Percentiles rank a stretch among this genome's conserved stretches.
These are phyloP conservation scores for Trinorchestia longiramus DNA, from an alignment of 1,140 invertebrate genomes.

Conservation along the genomic window DNA sequence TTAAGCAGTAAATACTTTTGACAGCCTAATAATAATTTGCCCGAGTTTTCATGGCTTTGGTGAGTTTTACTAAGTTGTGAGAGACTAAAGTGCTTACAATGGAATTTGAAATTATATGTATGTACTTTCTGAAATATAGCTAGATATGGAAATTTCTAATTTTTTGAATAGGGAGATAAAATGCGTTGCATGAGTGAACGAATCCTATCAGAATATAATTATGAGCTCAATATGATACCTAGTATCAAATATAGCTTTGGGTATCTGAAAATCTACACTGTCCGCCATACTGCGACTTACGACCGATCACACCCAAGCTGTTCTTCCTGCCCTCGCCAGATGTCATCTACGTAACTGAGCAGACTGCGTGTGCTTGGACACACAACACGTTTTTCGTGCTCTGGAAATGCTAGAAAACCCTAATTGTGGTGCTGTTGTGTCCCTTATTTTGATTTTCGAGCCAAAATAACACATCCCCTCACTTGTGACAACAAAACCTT, in stretches of 20 bases:
- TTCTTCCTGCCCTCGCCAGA: background rate
- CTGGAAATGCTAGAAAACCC: background rate
- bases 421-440: background rate
- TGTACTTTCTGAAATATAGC: background rate
- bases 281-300: background rate
- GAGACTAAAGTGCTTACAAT: too few relatives aligned
- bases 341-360: background rate
- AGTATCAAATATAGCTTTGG: background rate
- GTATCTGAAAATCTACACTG: background rate
- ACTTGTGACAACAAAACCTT: background rate
- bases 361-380: too few relatives aligned
- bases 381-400: background rate
- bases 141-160: background rate
- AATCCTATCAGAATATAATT: background rate
- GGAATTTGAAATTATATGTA: too few relatives aligned
- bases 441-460: background rate
- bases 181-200: background rate
- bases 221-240: background rate
- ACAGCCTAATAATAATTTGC: too few relatives aligned
- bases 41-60: too few relatives aligned
- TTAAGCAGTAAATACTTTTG: too few relatives aligned
- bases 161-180: background rate
- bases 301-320: background rate
- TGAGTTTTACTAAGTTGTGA: too few relatives aligned
- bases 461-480: background rate